phyloP scores from a whole-genome alignment of 1,140 invertebrate genomes.

The Samia ricini region DNA sequence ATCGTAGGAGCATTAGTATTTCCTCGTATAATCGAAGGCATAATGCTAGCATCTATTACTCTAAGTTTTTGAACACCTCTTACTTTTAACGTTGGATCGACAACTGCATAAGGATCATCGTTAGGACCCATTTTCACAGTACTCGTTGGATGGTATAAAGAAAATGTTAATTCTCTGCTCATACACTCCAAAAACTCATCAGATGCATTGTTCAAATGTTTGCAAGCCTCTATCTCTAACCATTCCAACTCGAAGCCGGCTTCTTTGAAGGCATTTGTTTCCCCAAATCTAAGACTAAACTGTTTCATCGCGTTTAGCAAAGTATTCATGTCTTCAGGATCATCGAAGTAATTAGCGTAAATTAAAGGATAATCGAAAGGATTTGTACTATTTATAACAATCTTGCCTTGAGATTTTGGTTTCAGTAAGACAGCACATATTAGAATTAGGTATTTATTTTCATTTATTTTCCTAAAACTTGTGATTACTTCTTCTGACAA shows the following conservation, averaged over 20 bases:
- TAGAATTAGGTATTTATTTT: slow-evolving; percentile 59
- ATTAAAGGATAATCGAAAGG: slow-evolving; percentile 81
- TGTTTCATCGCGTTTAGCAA: slow-evolving; percentile 78
- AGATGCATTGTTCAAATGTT: slow-evolving; percentile 44
- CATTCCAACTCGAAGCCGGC: slow-evolving; percentile 53
- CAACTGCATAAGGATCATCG: slow-evolving; percentile 80
- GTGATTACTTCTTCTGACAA: slow-evolving; percentile 33
- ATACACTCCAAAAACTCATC: slow-evolving; percentile 79
- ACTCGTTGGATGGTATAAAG: slow-evolving; percentile 81
- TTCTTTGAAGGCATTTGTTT: slow-evolving; percentile 71
- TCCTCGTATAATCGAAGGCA: slow-evolving; percentile 85
- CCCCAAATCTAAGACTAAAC: slow-evolving; percentile 60
- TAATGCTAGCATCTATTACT: slow-evolving; percentile 89
- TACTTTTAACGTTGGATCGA: slow-evolving; percentile 83
- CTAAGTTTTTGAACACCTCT: slow-evolving; percentile 83
- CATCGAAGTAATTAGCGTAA: slow-evolving; percentile 82
- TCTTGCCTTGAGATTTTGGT: slow-evolving; percentile 79
- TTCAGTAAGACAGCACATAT: slow-evolving; percentile 69
- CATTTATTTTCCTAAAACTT: slow-evolving; percentile 40
- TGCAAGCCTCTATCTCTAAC: slow-evolving; percentile 61
- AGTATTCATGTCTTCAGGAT: slow-evolving; percentile 75
- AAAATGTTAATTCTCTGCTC: slow-evolving; percentile 62
- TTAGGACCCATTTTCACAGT: slow-evolving; percentile 87
- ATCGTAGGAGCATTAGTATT: slow-evolving; percentile 88
- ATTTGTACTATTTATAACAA: slow-evolving; percentile 78